Evolutionary conservation across 92 coral and sea anemone genomes (phyloP).

Genomic region (Heteractis magnifica): DNA sequence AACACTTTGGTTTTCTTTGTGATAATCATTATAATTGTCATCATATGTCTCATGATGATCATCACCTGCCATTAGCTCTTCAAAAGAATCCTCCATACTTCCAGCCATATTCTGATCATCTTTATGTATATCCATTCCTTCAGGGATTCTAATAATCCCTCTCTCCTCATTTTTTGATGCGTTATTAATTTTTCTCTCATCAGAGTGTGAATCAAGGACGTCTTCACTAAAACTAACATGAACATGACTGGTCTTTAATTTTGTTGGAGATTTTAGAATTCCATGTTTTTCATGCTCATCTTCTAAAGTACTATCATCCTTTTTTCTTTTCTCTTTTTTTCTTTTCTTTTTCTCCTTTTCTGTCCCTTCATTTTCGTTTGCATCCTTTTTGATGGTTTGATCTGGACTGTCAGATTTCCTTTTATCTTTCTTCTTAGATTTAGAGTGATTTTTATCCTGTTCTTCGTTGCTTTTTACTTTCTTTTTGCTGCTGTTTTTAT

Average conservation of each 20-base stretch:
- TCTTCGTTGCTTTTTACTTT: constrained; percentile 21
- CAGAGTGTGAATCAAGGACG: neutral
- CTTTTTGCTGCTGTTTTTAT: constrained; percentile 5
- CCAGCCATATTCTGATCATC: constrained; percentile 3
- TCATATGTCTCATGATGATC: constrained; percentile 15
- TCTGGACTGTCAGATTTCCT: constrained; percentile 18
- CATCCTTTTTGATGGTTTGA: constrained; percentile 8
- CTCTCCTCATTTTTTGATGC: constrained; percentile 29
- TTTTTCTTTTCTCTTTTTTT: constrained; percentile 12
- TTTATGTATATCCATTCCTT: constrained; percentile 52
- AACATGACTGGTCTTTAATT: neutral
- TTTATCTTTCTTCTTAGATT: constrained; percentile 32
- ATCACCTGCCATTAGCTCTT: constrained; percentile 12
- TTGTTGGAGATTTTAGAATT: constrained; percentile 20
- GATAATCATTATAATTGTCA: constrained; percentile 6
- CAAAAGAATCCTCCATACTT: constrained; percentile 21
- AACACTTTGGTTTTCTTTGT: neutral
- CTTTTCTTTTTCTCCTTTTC: constrained; percentile 34
- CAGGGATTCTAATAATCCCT: constrained; percentile 74
- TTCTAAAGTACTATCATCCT: neutral
- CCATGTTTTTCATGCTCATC: constrained; percentile 21
- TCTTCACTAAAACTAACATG: constrained; percentile 36
- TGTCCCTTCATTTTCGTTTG: constrained; percentile 25
- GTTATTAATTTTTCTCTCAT: neutral
- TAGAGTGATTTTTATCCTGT: constrained; percentile 23